Evolutionary conservation across 1,140 invertebrate genomes (phyloP).

Genomic region (Camponotus vicinus): DNA sequence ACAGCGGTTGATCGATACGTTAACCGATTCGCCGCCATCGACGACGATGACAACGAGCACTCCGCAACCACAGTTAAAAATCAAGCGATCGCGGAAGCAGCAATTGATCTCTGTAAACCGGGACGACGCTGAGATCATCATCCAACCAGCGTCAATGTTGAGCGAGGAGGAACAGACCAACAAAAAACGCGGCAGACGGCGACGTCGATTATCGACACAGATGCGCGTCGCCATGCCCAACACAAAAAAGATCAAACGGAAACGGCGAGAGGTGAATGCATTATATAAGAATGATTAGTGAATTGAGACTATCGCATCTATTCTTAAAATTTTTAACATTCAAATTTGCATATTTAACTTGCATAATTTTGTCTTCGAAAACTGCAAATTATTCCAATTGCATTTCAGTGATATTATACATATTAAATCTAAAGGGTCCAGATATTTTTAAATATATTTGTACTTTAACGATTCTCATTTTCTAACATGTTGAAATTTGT

Average conservation of each 20-base stretch:
- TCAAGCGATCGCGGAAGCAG: constrained; percentile 84
- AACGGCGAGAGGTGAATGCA: constrained; percentile 68
- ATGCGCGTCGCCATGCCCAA: constrained; percentile 74
- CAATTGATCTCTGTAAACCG: constrained; percentile 83
- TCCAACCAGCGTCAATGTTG: constrained; percentile 81
- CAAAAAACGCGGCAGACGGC: constrained; percentile 78
- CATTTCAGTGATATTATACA: background rate
- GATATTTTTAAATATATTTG: background rate
- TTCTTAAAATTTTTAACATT: background rate
- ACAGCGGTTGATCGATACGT: constrained; percentile 63
- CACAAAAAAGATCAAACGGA: constrained; percentile 74
- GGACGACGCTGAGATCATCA: constrained; percentile 84
- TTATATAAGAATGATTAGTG: background rate
- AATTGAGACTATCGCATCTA: background rate
- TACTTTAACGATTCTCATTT: background rate
- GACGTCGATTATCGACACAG: constrained; percentile 73
- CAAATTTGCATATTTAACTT: background rate
- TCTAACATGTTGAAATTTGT: background rate
- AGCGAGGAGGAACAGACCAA: constrained; percentile 78
- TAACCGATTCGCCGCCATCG: constrained; percentile 40
- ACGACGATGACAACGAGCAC: background rate
- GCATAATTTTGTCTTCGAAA: background rate
- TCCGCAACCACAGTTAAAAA: constrained; percentile 68
- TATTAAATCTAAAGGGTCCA: background rate
- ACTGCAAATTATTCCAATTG: background rate